These are phyloP conservation scores for Paragorgia papillata DNA, from an alignment of 92 coral and sea anemone species.

Conservation along the genomic window DNA sequence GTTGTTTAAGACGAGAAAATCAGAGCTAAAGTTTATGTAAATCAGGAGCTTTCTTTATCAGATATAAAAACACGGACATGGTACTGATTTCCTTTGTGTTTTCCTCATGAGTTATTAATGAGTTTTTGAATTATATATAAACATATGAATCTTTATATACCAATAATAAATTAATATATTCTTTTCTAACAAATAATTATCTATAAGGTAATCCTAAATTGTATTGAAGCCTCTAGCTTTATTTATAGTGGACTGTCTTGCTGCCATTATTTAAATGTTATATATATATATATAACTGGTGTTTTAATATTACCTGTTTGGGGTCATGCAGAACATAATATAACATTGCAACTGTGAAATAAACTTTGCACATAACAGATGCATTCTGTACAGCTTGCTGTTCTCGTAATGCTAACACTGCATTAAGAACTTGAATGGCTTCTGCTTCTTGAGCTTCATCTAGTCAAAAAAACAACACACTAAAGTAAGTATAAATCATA, in stretches of 20 bases:
- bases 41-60: no score
- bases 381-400: conserved; percentile 94
- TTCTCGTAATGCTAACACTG: conserved; percentile 85
- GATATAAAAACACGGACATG: no score
- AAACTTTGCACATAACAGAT: conserved; percentile 90
- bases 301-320: conserved; percentile 59
- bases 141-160: no score
- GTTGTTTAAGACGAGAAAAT: no score
- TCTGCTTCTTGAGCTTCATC: conserved; percentile 99
- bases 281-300: background rate
- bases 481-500: background rate
- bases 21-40: no score
- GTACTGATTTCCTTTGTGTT: no score
- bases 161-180: no score
- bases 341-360: conserved; percentile 88
- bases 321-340: conserved; percentile 81
- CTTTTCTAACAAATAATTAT: no score
- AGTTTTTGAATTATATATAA: no score
- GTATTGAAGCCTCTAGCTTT: background rate
- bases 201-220: background rate
- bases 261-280: background rate
- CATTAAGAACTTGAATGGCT: conserved; percentile 90
- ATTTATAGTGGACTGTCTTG: background rate
- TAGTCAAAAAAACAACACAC: conserved; percentile 12
- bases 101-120: no score